phyloP scores from a whole-genome alignment of 2,888 invertebrate genomes.

The Spodoptera picta region DNA sequence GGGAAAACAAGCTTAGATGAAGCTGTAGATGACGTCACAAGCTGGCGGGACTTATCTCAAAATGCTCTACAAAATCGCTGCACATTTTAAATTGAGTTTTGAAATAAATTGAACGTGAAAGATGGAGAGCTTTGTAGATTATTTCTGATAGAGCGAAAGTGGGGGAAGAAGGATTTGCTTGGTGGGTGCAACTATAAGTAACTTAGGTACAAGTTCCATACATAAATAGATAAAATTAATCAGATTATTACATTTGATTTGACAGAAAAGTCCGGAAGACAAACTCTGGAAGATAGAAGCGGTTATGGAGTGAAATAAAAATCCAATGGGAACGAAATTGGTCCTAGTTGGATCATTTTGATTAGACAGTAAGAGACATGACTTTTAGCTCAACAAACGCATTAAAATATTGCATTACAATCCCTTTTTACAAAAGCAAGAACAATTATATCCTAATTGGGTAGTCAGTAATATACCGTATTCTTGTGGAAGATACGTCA shows the following conservation, averaged over 20 bases:
- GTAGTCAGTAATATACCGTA: background rate
- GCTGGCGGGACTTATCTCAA: slow-evolving; percentile 19
- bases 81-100: slow-evolving; percentile 19
- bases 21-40: slow-evolving; percentile 21
- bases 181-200: too few relatives aligned
- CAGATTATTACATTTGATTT: too few relatives aligned
- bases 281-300: too few relatives aligned
- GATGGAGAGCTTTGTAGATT: background rate
- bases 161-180: too few relatives aligned
- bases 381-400: background rate
- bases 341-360: too few relatives aligned
- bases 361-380: background rate
- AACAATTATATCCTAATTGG: slow-evolving; percentile 14
- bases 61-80: slow-evolving; percentile 12
- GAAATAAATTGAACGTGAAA: slow-evolving; percentile 6
- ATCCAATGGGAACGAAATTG: too few relatives aligned
- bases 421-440: slow-evolving; percentile 5
- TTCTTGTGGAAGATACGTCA: slow-evolving; percentile 28
- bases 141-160: background rate
- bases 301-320: too few relatives aligned
- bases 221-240: too few relatives aligned
- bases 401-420: background rate
- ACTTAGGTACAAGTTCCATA: too few relatives aligned
- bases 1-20: slow-evolving; percentile 23
- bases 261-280: too few relatives aligned